A percentile compares a stretch with the other conserved stretches of the same genome.
Evolutionary conservation across 2,113 vertebrate genomes (phyloP).

Genomic region (Rousettus leschenaultii): DNA sequence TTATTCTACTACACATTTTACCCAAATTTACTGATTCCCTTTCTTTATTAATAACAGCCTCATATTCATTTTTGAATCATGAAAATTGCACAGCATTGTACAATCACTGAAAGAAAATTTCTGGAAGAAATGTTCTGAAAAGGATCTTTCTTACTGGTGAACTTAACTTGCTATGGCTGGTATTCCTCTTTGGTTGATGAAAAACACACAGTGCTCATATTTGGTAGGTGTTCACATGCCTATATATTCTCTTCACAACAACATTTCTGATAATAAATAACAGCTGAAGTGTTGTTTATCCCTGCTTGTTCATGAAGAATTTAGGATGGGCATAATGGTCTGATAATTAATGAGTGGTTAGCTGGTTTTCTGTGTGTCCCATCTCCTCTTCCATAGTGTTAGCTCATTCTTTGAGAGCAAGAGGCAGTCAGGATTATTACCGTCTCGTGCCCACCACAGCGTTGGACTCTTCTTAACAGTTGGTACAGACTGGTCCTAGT

Average conservation of each 20-base stretch:
- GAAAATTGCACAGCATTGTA: not conserved
- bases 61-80: not conserved
- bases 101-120: not conserved
- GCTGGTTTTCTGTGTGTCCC: too few species aligned
- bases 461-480: not conserved
- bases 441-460: too few species aligned
- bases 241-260: not conserved
- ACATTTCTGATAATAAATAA: not conserved
- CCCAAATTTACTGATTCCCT: not conserved
- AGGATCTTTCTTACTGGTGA: not conserved
- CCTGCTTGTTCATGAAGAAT: not conserved
- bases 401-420: not conserved
- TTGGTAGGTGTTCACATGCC: not conserved
- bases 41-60: not conserved
- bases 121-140: not conserved
- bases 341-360: accelerated
- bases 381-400: accelerated
- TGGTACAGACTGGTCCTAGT: not conserved
- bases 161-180: not conserved
- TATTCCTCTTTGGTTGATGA: not conserved
- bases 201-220: not conserved
- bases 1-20: not conserved
- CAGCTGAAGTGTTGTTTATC: not conserved
- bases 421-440: not conserved
- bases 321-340: too few species aligned